phyloP scores from a whole-genome alignment of 37 sponge, comb jelly and placozoan genomes.

The Cliona cf. orientalis region DNA sequence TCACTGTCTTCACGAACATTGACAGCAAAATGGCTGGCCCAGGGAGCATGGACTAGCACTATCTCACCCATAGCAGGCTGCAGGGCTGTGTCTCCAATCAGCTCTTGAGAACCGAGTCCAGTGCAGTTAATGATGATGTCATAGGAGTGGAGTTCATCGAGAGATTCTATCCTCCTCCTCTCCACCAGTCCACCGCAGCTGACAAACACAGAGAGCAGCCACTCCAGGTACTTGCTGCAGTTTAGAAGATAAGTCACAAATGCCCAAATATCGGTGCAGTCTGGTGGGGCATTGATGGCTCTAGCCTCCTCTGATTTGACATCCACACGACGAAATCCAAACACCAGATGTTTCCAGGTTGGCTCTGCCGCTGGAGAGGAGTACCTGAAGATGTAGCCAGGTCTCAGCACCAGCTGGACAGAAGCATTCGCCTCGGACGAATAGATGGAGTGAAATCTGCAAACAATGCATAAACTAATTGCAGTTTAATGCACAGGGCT shows the following conservation, averaged over 20 bases:
- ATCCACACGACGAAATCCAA: constrained; percentile 28
- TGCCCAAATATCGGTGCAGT: constrained; percentile 16
- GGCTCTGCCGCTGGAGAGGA: background rate
- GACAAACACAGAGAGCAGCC: constrained; percentile 48
- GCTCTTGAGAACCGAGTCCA: constrained; percentile 64
- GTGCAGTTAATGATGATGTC: constrained; percentile 84
- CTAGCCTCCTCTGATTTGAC: constrained; percentile 15
- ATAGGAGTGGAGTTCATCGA: constrained; percentile 44
- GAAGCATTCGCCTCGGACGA: constrained; percentile 9
- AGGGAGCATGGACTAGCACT: constrained; percentile 75
- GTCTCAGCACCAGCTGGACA: background rate
- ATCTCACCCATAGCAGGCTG: constrained; percentile 70
- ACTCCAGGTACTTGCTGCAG: constrained; percentile 44
- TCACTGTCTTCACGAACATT: background rate
- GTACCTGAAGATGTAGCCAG: background rate
- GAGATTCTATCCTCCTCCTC: constrained; percentile 24
- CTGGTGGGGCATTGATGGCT: background rate
- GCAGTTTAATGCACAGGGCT: too few relatives aligned
- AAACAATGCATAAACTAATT: too few relatives aligned
- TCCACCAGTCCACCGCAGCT: constrained; percentile 38
- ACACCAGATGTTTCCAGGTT: constrained; percentile 57
- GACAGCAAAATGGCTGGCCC: constrained; percentile 59
- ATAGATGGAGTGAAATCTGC: constrained; percentile 21
- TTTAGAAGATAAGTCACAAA: constrained; percentile 39
- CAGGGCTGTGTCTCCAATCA: constrained; percentile 46